A percentile compares a stretch with the other conserved stretches of the same genome.
Evolutionary conservation across 2,888 invertebrate species (phyloP).

Genomic region (Thalpophila matura): DNA sequence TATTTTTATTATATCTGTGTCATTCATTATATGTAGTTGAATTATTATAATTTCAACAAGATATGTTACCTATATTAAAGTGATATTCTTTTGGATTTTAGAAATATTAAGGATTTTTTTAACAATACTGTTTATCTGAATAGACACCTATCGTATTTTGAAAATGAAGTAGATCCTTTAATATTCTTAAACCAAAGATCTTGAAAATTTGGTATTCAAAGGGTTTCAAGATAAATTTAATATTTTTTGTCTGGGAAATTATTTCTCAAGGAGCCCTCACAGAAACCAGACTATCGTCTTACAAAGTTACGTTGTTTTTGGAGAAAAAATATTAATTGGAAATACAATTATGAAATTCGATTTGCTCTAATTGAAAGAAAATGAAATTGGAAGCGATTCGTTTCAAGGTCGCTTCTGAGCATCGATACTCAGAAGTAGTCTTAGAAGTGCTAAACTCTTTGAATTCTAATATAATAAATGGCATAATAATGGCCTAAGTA

Average conservation of each 20-base stretch:
- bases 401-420: neutral
- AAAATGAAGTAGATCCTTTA: slow-evolving; percentile 3
- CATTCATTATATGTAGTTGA: no score
- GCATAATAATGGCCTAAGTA: neutral
- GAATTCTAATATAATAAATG: neutral
- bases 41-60: no score
- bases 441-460: neutral
- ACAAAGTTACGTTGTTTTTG: neutral
- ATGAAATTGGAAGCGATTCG: slow-evolving; percentile 1
- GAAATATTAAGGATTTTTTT: no score
- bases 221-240: slow-evolving; percentile 3
- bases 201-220: slow-evolving; percentile 20
- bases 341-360: neutral
- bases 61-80: no score
- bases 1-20: neutral
- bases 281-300: slow-evolving; percentile 18
- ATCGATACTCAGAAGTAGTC: neutral
- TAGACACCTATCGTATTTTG: neutral
- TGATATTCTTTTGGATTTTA: no score
- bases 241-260: slow-evolving; percentile 1
- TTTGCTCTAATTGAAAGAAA: slow-evolving; percentile 3
- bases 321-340: slow-evolving; percentile 15
- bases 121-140: no score
- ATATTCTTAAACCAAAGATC: neutral
- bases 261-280: slow-evolving; percentile 2